These are phyloP conservation scores for Eucera pruinosa DNA, from an alignment of 2,888 invertebrate species.

Conservation along the genomic window DNA sequence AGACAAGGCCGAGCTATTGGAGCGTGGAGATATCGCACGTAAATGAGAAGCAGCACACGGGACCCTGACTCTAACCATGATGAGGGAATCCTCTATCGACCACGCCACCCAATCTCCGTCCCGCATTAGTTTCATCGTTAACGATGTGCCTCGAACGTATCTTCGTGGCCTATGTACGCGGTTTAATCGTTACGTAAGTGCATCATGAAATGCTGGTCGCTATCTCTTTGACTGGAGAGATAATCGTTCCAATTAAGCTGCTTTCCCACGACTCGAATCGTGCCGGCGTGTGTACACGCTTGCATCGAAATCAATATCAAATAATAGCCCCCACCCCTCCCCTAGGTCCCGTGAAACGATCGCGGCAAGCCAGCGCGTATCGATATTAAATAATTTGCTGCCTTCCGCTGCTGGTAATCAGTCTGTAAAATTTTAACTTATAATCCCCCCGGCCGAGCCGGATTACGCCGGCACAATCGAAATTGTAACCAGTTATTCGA, in stretches of 20 bases:
- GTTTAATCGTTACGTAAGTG: conserved; percentile 70
- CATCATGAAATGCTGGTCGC: conserved; percentile 72
- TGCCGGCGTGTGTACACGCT: conserved; percentile 35
- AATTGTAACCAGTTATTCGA: conserved; percentile 27
- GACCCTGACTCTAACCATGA: conserved; percentile 19
- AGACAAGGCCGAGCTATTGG: conserved; percentile 37
- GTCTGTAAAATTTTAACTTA: conserved; percentile 58
- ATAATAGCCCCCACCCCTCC: conserved; percentile 36
- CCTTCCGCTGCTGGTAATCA: conserved; percentile 40
- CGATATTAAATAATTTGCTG: conserved; percentile 57
- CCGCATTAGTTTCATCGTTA: conserved; percentile 72
- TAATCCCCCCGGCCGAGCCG: conserved; percentile 34
- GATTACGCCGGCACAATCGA: conserved; percentile 33
- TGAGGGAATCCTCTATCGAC: conserved; percentile 54
- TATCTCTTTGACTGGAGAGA: conserved; percentile 70
- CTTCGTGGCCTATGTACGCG: conserved; percentile 46
- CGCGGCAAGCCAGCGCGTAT: conserved; percentile 10
- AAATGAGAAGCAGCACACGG: conserved; percentile 24
- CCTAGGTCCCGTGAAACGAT: not conserved
- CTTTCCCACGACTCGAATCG: conserved; percentile 65
- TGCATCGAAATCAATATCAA: conserved; percentile 62
- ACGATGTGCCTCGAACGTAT: conserved; percentile 59
- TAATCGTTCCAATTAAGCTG: conserved; percentile 70
- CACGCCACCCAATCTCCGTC: conserved; percentile 61
- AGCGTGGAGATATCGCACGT: conserved; percentile 30